Conservation (phyloP, 2,113 vertebrate species). For the Galbula dea region DNA sequence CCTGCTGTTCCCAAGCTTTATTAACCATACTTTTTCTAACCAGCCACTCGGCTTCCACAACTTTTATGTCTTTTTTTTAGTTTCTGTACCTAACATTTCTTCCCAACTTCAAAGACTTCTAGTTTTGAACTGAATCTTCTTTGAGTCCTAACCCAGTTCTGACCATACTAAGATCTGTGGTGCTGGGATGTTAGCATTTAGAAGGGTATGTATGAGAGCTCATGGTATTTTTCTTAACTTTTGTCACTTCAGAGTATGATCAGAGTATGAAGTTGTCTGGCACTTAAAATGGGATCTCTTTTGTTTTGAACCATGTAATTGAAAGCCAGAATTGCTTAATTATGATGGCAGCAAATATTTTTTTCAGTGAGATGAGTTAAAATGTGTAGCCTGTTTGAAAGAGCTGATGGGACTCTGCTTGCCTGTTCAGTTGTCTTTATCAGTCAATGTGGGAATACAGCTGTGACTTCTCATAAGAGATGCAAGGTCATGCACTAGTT, state of each 20-base stretch:
- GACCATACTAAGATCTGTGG: neutral
- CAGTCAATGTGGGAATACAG: slow-evolving; percentile 67
- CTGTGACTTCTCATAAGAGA: slow-evolving; percentile 61
- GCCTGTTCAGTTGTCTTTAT: slow-evolving; percentile 56
- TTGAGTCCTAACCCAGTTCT: neutral
- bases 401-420: neutral
- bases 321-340: slow-evolving; percentile 13
- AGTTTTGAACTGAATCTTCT: neutral
- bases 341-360: neutral
- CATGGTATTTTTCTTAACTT: neutral
- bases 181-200: neutral
- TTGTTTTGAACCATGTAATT: neutral
- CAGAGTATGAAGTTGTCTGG: neutral
- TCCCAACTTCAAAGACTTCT: neutral
- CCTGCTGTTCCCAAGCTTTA: neutral
- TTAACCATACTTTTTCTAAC: neutral
- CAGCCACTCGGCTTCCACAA: neutral
- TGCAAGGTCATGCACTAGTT: slow-evolving; percentile 56
- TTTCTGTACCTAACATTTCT: neutral
- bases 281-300: neutral
- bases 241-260: neutral
- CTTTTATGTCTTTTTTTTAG: neutral
- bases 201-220: neutral
- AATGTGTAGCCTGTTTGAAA: slow-evolving; percentile 5
- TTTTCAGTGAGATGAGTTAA: slow-evolving; percentile 15